Evolutionary conservation across 2,888 invertebrate genomes (phyloP).

Genomic region (Coremacera marginata): DNA sequence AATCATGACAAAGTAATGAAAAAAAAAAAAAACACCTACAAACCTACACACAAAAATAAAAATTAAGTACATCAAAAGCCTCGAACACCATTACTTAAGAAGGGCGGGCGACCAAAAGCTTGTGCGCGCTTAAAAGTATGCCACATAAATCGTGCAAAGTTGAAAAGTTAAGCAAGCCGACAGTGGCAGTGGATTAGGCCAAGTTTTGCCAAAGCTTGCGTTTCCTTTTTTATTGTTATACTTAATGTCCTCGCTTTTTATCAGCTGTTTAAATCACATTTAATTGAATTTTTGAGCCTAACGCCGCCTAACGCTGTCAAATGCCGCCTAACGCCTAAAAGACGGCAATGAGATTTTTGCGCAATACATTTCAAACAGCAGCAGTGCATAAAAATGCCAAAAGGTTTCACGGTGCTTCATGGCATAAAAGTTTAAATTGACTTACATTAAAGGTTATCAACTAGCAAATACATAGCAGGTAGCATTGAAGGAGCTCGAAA

Average conservation of each 20-base stretch:
- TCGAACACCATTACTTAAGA: not conserved
- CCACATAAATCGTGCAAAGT: constrained; percentile 33
- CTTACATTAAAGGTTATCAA: not conserved
- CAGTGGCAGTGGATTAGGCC: too few species aligned
- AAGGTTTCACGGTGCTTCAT: not conserved
- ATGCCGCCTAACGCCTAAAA: constrained; percentile 12
- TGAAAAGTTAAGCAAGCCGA: constrained; percentile 17
- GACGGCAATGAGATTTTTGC: not conserved
- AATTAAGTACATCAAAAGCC: not conserved
- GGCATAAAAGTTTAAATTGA: too few species aligned
- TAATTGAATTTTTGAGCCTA: constrained; percentile 8
- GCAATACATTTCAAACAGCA: not conserved
- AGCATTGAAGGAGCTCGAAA: not conserved
- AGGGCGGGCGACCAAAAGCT: too few species aligned
- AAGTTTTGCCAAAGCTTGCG: too few species aligned
- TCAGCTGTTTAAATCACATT: constrained; percentile 7
- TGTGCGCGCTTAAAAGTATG: constrained; percentile 12
- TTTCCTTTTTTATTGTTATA: not conserved
- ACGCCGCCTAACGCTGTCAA: not conserved
- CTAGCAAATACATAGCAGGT: not conserved
- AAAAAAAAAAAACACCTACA: not conserved
- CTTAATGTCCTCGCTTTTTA: constrained; percentile 9
- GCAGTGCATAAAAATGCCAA: not conserved
- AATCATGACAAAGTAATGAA: not conserved
- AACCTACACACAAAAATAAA: not conserved